Conservation (phyloP, 1,140 invertebrate species). For the Heliconius melpomene region DNA sequence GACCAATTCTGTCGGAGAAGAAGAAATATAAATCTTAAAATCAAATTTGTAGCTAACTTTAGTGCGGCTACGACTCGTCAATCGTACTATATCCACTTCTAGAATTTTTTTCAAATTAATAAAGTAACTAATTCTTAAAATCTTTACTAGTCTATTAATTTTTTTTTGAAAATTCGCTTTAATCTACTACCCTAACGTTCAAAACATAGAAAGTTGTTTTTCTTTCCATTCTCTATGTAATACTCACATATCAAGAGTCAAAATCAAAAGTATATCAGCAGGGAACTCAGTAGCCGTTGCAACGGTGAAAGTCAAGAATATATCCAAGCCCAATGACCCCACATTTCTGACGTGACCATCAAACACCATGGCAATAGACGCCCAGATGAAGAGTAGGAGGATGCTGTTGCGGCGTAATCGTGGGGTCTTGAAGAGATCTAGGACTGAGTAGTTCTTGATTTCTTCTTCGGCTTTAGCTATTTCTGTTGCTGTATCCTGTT, state of each 20-base stretch:
- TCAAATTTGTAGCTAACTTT: too few relatives aligned
- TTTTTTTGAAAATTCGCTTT: too few relatives aligned
- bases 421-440: conserved; percentile 89
- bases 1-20: conserved; percentile 79
- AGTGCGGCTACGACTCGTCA: too few relatives aligned
- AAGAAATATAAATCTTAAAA: too few relatives aligned
- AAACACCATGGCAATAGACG: conserved; percentile 91
- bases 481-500: conserved; percentile 63
- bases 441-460: conserved; percentile 83
- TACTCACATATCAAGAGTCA: conserved; percentile 85
- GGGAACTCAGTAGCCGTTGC: conserved; percentile 91
- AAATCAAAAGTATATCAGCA: conserved; percentile 89
- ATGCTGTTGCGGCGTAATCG: conserved; percentile 86
- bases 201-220: too few relatives aligned
- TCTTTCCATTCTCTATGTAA: too few relatives aligned
- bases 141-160: too few relatives aligned
- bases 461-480: conserved; percentile 62
- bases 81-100: too few relatives aligned
- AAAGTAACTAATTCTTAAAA: too few relatives aligned
- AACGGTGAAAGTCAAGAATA: conserved; percentile 91
- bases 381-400: conserved; percentile 90
- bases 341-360: conserved; percentile 93
- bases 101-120: too few relatives aligned
- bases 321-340: conserved; percentile 88
- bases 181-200: too few relatives aligned